Evolutionary conservation across 1,140 invertebrate species (phyloP), one percentile per base, ranked within the genome.

Genomic region (Harpegnathos saltator): DNA sequence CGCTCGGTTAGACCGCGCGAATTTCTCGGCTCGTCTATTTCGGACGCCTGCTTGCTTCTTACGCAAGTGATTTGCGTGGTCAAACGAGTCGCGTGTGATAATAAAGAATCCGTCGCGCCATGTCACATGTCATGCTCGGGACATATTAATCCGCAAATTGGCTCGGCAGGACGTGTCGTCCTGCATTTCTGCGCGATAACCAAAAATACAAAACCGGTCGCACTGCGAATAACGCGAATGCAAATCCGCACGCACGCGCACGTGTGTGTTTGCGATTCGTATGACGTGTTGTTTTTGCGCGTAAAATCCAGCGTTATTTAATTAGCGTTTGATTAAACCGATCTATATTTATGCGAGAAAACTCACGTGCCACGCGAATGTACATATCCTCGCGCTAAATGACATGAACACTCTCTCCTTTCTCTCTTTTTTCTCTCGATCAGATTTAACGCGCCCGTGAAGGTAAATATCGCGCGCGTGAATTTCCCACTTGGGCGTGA

Each of bases 31-130:
- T 82, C 24, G 58, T 65, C 69, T 83, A 85, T 86, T 86, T 83
- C 63, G 75, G 29, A 44, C 65, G 19, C 44, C 26, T 22, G 26
- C 44, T 80, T 19, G 1, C n/a, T 29, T 19, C 66, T 86, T 86
- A 75, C 77, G 88, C 87, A 86, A 89, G 52, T 61, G 48, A 56
- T 74, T 29, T 44, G 33, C 26, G 48, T 33, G 63, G 29, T 50
- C 33, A 69, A 26, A 48, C 15, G 19, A 56, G 29, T 72, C 14
- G 22, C 58, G 5, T 29, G 61, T 44, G 38, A 9, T 17, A 56
- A 82, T 61, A 74, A 82, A 62, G 26, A 63, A 54, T 62, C 63
- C 59, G 44, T 9, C 48, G 26, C 59, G 3, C 50, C 22, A 2
- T 48, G 44, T 26, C n/a, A 33, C 29, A 33, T 5, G n/a, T n/a